These are phyloP conservation scores for Aleiodes sp. DNA, from an alignment of 1,140 invertebrate genomes.

Conservation along the genomic window DNA sequence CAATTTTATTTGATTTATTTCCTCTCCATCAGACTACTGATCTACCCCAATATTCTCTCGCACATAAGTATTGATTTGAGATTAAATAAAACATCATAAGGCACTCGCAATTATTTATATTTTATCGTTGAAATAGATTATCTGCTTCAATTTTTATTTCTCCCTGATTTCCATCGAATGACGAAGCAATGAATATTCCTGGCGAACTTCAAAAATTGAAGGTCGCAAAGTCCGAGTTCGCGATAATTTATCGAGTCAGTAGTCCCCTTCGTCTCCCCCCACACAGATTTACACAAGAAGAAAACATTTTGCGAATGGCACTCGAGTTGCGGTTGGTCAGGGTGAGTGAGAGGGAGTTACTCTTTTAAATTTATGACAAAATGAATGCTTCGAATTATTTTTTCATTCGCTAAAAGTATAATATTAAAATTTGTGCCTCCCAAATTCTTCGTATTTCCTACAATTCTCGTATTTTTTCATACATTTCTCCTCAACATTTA, in stretches of 20 bases:
- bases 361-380: not conserved
- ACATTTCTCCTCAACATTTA: no score
- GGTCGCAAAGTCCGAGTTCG: constrained; percentile 13
- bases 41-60: not conserved
- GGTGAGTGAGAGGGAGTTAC: not conserved
- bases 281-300: not conserved
- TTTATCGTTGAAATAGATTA: not conserved
- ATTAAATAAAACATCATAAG: not conserved
- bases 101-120: not conserved
- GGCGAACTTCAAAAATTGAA: constrained; percentile 13
- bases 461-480: no score
- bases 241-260: constrained; percentile 34
- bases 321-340: not conserved
- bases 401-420: not conserved
- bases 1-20: not conserved
- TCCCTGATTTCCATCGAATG: not conserved
- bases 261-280: not conserved
- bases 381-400: not conserved
- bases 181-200: constrained; percentile 19
- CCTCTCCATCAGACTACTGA: not conserved
- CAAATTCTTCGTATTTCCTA: not conserved
- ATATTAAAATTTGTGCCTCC: not conserved
- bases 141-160: not conserved
- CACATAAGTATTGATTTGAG: not conserved
- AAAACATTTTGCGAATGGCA: not conserved